A percentile compares a stretch with the other conserved stretches of the same genome.
These are phyloP conservation scores for Lepas anatifera DNA, from an alignment of 2,888 invertebrate genomes.

Conservation along the genomic window DNA sequence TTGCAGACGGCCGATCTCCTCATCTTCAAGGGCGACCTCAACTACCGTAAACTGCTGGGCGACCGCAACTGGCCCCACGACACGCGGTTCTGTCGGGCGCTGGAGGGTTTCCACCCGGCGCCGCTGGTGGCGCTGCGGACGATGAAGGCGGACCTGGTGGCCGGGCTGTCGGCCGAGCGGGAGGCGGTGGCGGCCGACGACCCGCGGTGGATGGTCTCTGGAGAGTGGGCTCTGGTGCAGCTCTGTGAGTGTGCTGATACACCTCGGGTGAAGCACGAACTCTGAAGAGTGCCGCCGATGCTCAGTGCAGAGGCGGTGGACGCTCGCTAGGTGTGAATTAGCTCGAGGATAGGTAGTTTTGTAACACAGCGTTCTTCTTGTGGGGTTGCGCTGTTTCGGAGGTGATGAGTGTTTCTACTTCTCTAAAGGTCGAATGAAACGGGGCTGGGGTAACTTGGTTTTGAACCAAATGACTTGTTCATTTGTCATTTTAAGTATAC, in stretches of 20 bases:
- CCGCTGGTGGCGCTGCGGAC: constrained; percentile 71
- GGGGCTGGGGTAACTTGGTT: too few relatives aligned
- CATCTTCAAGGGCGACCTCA: constrained; percentile 57
- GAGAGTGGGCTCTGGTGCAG: constrained; percentile 69
- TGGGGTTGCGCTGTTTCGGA: too few relatives aligned
- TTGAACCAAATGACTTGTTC: too few relatives aligned
- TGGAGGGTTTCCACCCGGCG: constrained; percentile 64
- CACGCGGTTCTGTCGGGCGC: constrained; percentile 48
- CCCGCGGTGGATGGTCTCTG: constrained; percentile 65
- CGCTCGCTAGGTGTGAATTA: too few relatives aligned
- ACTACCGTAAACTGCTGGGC: constrained; percentile 83
- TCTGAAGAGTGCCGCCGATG: too few relatives aligned
- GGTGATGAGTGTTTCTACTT: too few relatives aligned
- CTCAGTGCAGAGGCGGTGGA: too few relatives aligned
- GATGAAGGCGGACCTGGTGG: constrained; percentile 76
- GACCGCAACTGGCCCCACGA: constrained; percentile 69
- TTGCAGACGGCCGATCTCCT: constrained; percentile 27
- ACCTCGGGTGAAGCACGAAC: not conserved
- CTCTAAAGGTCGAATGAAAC: too few relatives aligned
- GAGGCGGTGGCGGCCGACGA: not conserved
- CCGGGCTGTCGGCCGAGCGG: constrained; percentile 49
- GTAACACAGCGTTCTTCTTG: too few relatives aligned
- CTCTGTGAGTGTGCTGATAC: constrained; percentile 30
- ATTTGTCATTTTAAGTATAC: too few relatives aligned
- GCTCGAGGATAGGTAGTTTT: too few relatives aligned